These are phyloP conservation scores for Muscicapa comitata DNA, from an alignment of 2,797 vertebrate genomes.

Conservation along the genomic window DNA sequence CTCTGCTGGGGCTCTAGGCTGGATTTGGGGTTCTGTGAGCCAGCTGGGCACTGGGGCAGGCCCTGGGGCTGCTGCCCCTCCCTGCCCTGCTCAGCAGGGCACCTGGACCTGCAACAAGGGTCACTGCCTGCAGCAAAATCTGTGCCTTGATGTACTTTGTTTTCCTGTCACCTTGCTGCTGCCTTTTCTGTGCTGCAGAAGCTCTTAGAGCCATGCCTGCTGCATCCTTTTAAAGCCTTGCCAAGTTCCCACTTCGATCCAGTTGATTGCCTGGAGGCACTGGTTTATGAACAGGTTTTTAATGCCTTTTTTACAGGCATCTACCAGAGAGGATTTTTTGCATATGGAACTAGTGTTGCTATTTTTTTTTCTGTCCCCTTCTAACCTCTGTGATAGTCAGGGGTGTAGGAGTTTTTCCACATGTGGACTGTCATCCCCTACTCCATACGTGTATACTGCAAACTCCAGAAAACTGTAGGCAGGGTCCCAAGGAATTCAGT, in stretches of 20 bases:
- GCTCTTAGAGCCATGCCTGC: background rate
- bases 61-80: background rate
- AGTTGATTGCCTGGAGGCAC: background rate
- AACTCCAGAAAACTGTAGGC: background rate
- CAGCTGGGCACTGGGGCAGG: background rate
- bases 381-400: background rate
- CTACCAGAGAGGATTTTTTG: background rate
- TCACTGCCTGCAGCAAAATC: accelerated
- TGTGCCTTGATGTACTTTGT: background rate
- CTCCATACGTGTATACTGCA: accelerated
- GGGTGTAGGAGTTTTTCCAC: background rate
- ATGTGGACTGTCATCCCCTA: background rate
- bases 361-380: background rate
- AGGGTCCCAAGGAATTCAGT: background rate
- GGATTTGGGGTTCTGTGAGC: accelerated
- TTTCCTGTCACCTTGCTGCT: background rate
- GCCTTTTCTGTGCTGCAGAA: background rate
- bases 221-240: background rate
- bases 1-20: background rate
- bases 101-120: accelerated
- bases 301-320: background rate
- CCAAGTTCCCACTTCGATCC: background rate
- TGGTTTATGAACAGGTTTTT: background rate
- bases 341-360: background rate
- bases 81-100: background rate